Percentiles rank a stretch among this genome's conserved stretches.
These are phyloP conservation scores for Formica aserva DNA, from an alignment of 2,888 invertebrate species.

Conservation along the genomic window DNA sequence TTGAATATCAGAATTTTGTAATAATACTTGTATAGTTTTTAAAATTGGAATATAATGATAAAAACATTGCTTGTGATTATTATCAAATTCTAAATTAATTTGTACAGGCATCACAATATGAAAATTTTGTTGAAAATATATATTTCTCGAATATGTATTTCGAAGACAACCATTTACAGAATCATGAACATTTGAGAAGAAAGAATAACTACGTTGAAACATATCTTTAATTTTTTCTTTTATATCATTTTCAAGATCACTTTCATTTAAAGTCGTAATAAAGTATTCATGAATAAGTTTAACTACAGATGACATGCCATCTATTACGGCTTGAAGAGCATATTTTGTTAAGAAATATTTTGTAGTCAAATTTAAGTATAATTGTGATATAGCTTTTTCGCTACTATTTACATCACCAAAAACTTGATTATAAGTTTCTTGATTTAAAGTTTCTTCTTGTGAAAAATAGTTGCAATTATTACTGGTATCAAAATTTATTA, in stretches of 20 bases:
- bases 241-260: slow-evolving; percentile 12
- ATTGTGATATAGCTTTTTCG: slow-evolving; percentile 6
- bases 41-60: slow-evolving; percentile 21
- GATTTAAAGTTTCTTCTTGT: not conserved
- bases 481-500: not conserved
- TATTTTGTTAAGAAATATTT: not conserved
- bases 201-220: not conserved
- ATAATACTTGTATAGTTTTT: slow-evolving; percentile 5
- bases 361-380: slow-evolving; percentile 17
- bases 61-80: not conserved
- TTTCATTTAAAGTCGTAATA: slow-evolving; percentile 22
- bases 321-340: slow-evolving; percentile 25
- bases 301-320: slow-evolving; percentile 14
- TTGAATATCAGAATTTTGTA: slow-evolving; percentile 1
- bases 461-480: not conserved
- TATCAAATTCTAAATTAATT: slow-evolving; percentile 18
- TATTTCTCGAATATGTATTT: slow-evolving; percentile 1
- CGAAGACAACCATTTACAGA: not conserved
- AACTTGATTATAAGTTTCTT: not conserved
- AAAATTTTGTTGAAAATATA: slow-evolving; percentile 5
- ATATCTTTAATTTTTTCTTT: slow-evolving; percentile 15
- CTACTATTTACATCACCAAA: not conserved
- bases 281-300: slow-evolving; percentile 15
- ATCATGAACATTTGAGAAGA: not conserved
- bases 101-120: not conserved